These are phyloP conservation scores for Tachina grossa DNA, from an alignment of 2,888 invertebrate species.

Conservation along the genomic window DNA sequence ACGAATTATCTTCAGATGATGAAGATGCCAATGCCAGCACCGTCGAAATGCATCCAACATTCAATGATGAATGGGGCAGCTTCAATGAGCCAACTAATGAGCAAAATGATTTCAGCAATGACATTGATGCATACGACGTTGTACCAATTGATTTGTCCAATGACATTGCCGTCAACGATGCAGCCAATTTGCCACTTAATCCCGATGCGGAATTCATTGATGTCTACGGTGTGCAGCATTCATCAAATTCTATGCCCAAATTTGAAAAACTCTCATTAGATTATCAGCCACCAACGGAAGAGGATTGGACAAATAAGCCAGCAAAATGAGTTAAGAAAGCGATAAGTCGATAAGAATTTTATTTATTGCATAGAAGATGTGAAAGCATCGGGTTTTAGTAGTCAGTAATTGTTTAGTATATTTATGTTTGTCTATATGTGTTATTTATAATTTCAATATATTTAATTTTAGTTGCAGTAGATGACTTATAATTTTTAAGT, in stretches of 20 bases:
- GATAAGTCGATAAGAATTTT: too few relatives aligned
- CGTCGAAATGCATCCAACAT: slow-evolving; percentile 76
- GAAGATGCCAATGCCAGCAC: slow-evolving; percentile 71
- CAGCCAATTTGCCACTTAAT: slow-evolving; percentile 78
- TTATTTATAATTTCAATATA: not conserved
- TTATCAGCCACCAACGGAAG: slow-evolving; percentile 40
- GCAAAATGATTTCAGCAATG: slow-evolving; percentile 78
- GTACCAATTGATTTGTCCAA: slow-evolving; percentile 81
- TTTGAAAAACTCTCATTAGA: slow-evolving; percentile 77
- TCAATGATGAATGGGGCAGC: slow-evolving; percentile 79
- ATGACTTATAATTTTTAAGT: not conserved
- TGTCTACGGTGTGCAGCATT: slow-evolving; percentile 66
- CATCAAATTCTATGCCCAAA: slow-evolving; percentile 73
- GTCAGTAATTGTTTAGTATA: not conserved
- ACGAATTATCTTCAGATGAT: slow-evolving; percentile 77
- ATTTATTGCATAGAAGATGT: not conserved
- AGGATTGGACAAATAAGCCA: slow-evolving; percentile 34
- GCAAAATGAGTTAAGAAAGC: slow-evolving; percentile 11
- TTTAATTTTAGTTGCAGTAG: not conserved
- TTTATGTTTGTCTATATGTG: not conserved
- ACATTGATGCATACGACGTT: slow-evolving; percentile 79
- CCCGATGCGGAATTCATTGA: slow-evolving; percentile 82
- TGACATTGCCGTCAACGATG: slow-evolving; percentile 82
- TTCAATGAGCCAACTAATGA: slow-evolving; percentile 74
- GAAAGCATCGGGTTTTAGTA: not conserved